Base-by-base conservation (phyloP, 2,888 invertebrate genomes). In the Muscina levida region DNA sequence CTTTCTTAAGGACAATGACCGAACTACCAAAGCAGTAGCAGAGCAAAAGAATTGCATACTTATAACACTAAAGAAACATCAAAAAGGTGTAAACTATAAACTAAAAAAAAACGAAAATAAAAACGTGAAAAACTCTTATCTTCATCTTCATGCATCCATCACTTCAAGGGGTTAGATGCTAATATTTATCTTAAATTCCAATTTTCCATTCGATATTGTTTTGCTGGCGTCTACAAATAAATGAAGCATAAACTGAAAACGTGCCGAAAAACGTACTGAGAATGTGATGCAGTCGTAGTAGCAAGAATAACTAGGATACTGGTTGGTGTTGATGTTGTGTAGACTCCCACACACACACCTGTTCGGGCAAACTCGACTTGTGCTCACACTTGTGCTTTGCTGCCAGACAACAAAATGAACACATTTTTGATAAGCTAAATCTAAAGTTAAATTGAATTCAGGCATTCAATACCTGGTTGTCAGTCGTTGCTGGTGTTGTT, bases 231-330 rank as follows among this genome's bases (percentile, higher is more conserved):
- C 79, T 31, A 5, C 4, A 31, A 84, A 74, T 83, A 85, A 85
- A 85, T 85, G 85, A 86, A 85, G 85, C 84, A 85, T 85, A 84
- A 85, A 86, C 82, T 70, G 84, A 83, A 85, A 85, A 87, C 88
- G 87, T 88, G 87, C 85, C 83, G 83, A 44, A 74, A 57, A 31
- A 31, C 31, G n/a, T n/a, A 31, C 31, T 31, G 31, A 31, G 8
- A 31, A 31, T n/a, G n/a, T n/a, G n/a, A 31, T 62, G 39, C 19
- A 67, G 24, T 39, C 39, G 48, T 11, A 39, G 24, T 42, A 77
- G 67, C 37, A 53, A 24, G 70, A 77, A 57, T 24, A 71, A 57
- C 72, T 51, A 72, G 48, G 26, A 13, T 22, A 24, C 57, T 42
- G 13, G 48, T 19, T 42, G 17, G 53, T n/a, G n/a, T n/a, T n/a